Conservation (phyloP, 2,113 vertebrate species). For the Engraulis encrasicolus region DNA sequence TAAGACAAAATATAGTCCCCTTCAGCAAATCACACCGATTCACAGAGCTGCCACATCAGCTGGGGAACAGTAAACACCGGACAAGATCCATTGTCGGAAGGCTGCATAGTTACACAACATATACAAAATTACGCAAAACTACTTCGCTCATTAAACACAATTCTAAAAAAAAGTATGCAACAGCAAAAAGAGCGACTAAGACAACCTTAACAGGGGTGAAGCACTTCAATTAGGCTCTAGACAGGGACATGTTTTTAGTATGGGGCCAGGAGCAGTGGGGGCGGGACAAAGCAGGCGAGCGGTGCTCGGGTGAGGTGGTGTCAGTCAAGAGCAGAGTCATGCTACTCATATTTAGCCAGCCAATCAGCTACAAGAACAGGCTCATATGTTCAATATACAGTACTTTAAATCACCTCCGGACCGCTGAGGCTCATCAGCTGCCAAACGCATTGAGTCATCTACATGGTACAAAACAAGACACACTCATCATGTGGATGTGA, state of each 20-base stretch:
- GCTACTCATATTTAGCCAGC: slow-evolving; percentile 49
- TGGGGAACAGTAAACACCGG: neutral
- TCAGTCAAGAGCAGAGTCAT: slow-evolving; percentile 57
- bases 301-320: slow-evolving; percentile 32
- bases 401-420: slow-evolving; percentile 73
- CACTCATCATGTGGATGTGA: too few relatives aligned
- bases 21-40: neutral
- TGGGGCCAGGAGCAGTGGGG: neutral
- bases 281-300: slow-evolving; percentile 31
- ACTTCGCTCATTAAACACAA: too few relatives aligned
- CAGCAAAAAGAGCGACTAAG: neutral
- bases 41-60: neutral
- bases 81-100: neutral
- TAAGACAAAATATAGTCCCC: neutral
- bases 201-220: neutral
- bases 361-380: slow-evolving; percentile 21
- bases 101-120: too few relatives aligned
- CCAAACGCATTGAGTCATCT: slow-evolving; percentile 75
- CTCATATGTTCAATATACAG: slow-evolving; percentile 20
- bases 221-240: slow-evolving; percentile 1
- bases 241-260: slow-evolving; percentile 1
- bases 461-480: slow-evolving; percentile 55
- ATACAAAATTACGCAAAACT: too few relatives aligned
- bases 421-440: slow-evolving; percentile 47
- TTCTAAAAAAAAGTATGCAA: too few relatives aligned